phyloP scores from a whole-genome alignment of 2,113 vertebrate genomes.

The Gadus macrocephalus region DNA sequence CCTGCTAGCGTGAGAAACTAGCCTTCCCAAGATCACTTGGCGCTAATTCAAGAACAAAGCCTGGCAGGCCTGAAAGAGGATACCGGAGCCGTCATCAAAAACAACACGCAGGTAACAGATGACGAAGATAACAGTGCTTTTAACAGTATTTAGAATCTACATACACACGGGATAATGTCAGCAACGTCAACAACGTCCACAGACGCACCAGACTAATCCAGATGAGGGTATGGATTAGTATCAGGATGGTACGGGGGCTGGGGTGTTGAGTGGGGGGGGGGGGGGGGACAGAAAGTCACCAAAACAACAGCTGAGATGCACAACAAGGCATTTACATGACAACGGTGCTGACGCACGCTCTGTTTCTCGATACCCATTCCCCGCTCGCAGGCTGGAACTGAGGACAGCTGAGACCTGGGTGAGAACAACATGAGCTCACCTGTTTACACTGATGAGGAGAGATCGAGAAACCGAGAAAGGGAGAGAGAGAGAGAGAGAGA shows the following conservation, averaged over 20 bases:
- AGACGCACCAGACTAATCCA: background rate
- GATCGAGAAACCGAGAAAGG: constrained; percentile 11
- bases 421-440: constrained; percentile 49
- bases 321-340: background rate
- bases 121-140: background rate
- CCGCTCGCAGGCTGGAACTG: constrained; percentile 29
- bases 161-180: background rate
- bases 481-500: background rate
- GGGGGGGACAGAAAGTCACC: background rate
- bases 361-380: constrained; percentile 25
- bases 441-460: constrained; percentile 37
- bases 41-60: background rate
- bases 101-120: background rate
- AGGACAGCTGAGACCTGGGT: constrained; percentile 5
- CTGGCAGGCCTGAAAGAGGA: background rate
- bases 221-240: background rate
- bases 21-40: background rate
- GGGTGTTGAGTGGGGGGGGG: too few relatives aligned
- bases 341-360: background rate
- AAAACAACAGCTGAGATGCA: background rate
- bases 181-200: background rate
- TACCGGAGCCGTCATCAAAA: background rate
- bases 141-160: background rate
- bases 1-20: background rate
- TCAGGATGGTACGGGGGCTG: too few relatives aligned